Base-by-base conservation (phyloP, 2,797 vertebrate species). In the Enteromius unitaeniatus region DNA sequence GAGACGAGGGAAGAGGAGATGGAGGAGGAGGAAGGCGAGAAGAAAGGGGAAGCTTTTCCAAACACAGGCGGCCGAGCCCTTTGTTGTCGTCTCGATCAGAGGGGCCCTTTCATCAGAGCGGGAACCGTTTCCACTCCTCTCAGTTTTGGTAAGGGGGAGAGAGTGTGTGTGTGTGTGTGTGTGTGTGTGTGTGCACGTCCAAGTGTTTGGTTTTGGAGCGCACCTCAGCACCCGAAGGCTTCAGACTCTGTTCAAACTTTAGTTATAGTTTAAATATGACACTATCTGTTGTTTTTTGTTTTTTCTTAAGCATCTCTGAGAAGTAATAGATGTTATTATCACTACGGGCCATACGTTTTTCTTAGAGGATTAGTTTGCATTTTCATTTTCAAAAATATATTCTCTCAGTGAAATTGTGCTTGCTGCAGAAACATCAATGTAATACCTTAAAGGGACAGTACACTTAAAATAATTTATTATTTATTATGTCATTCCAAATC, bases 11-110 rank as follows among this genome's bases (percentile, higher is more conserved):
- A 89, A 90, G 91, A 91, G 89, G 88, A 93, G 83, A 86, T 84
- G 55, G 85, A 91, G 89, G 86, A 90, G 92, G 91, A 93, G 92
- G 92, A 93, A 93, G 91, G 92, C 92, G 91, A 94, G 93, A 94
- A 94, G 92, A 95, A 94, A 95, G 94, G 84, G 87, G 89, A 92
- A 91, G 88, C 93, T 93, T 93, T 91, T 93, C 93, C 93, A 93
- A 95, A 95, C 92, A 94, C 90, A 90, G 92, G 93, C 93, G 90
- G 90, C 91, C 87, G 84, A 89, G 88, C 89, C 82, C 94, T 95
- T 95, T 95, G 95, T 95, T 95, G 94, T 95, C 88, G 89, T 91
- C 92, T 91, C 91, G 93, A 95, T 95, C 94, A 95, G 90, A 95
- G 93, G 90, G 92, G 87, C 87, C 87, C 95, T 95, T 95, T 95